These are phyloP conservation scores for Ammodytes dubius DNA, from an alignment of 2,113 vertebrate genomes.

Conservation along the genomic window DNA sequence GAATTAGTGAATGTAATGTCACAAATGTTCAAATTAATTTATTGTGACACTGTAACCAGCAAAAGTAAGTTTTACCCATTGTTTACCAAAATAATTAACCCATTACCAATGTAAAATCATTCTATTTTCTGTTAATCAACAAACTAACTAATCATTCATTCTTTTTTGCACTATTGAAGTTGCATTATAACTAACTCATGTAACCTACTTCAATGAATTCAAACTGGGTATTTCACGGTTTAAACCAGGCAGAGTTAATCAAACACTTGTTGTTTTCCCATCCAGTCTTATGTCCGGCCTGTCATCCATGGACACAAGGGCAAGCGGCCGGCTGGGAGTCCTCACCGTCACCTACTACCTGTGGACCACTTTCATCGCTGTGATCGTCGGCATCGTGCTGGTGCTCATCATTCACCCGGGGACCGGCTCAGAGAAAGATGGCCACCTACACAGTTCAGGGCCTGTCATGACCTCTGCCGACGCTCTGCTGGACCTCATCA, in stretches of 20 bases:
- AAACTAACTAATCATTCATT: no score
- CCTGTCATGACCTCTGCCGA: constrained; percentile 90
- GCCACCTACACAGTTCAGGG: constrained; percentile 76
- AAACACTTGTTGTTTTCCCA: background rate
- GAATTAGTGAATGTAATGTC: no score
- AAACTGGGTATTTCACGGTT: background rate
- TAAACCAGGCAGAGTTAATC: background rate
- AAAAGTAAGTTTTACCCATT: no score
- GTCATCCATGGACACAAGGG: constrained; percentile 91
- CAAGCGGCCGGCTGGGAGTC: constrained; percentile 89
- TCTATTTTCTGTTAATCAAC: no score
- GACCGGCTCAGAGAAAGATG: constrained; percentile 86
- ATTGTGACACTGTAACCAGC: no score
- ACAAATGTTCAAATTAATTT: no score
- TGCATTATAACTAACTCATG: no score
- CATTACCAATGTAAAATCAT: no score
- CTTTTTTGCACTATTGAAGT: no score
- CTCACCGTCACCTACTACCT: constrained; percentile 93
- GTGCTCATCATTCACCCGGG: constrained; percentile 90
- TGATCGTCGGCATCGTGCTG: constrained; percentile 88
- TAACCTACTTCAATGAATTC: no score
- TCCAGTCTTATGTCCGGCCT: constrained; percentile 91
- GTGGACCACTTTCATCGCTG: constrained; percentile 93
- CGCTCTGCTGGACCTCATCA: constrained; percentile 90
- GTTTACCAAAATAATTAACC: no score